Percentiles rank a stretch among this genome's conserved stretches.
Evolutionary conservation across 2,888 invertebrate genomes (phyloP).

Genomic region (Pammene fasciana): DNA sequence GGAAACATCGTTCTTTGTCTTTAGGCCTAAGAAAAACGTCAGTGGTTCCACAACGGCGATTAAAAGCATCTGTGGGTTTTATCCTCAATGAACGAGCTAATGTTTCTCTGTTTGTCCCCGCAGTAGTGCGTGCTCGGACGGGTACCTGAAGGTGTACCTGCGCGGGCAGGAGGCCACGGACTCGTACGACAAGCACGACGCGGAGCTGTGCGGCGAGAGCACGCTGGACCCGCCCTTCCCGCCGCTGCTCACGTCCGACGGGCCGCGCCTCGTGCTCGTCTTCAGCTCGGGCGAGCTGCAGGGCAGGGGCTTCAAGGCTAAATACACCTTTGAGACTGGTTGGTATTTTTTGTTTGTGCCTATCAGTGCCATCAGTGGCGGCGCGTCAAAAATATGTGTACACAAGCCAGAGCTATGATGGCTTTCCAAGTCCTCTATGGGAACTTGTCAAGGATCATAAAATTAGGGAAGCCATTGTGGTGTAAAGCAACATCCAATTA

Average conservation of each 20-base stretch:
- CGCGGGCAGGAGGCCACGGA: slow-evolving; percentile 96
- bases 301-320: slow-evolving; percentile 95
- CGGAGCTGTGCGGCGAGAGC: slow-evolving; percentile 93
- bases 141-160: slow-evolving; percentile 94
- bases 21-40: no score
- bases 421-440: no score
- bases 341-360: slow-evolving; percentile 44
- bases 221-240: slow-evolving; percentile 49
- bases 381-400: no score
- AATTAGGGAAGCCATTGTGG: no score
- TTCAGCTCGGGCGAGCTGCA: slow-evolving; percentile 96
- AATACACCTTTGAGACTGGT: slow-evolving; percentile 93
- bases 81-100: background rate
- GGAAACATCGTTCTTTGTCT: no score
- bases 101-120: background rate
- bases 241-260: slow-evolving; percentile 93
- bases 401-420: no score
- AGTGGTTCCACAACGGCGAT: no score
- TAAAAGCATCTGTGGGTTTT: no score
- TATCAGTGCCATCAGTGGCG: no score
- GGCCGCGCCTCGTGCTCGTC: slow-evolving; percentile 96
- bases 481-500: no score
- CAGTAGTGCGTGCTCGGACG: slow-evolving; percentile 90
- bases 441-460: no score
- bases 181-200: slow-evolving; percentile 96